Base-by-base conservation (phyloP, 2,888 invertebrate genomes). In the Ametastegia equiseti region DNA sequence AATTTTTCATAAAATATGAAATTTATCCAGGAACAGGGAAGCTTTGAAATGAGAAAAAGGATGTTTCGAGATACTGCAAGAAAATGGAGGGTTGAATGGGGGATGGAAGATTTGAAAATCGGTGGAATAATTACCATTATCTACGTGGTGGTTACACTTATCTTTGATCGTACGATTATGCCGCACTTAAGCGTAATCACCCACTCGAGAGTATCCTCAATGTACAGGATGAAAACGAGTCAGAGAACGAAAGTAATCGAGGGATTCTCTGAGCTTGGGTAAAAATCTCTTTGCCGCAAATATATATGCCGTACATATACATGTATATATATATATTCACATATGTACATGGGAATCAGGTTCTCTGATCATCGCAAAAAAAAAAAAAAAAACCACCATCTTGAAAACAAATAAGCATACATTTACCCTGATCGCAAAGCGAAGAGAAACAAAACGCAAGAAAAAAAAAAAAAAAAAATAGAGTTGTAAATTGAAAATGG, bases 161-260 rank as follows among this genome's bases (percentile, higher is more conserved):
- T 60, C 77, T 78, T 78, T 78, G 77, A 78, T 78, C 77, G 60
- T 60, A 60, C 77, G 77, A 60, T 78, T 78, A 78, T 78, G 73
- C n/a, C 60, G 60, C 42, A 78, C 77, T 78, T 42, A 42, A 78
- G 60, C 42, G 23, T 78, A 78, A 78, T 78, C 77, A 78, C 77
- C 77, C 77, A 78, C 77, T 78, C 77, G 77, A 60, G 36, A 42
- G 45, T 60, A 47, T 57, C 36, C 77, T 77, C 60, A 6, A 33
- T n/a, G 57, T 60, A 77, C n/a, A n/a, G n/a, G n/a, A n/a, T n/a
- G n/a, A n/a, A 77, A 39, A 77, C 30, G 39, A 77, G 60, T n/a
- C n/a, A 47, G 23, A n/a, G 47, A n/a, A n/a, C n/a, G n/a, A n/a
- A n/a, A 75, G 30, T 30, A 39, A 73, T 54, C 42, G 23, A 77